Percentiles rank a stretch among this genome's conserved stretches.
phyloP scores from a whole-genome alignment of 2,113 vertebrate genomes.

The Gavia stellata region DNA sequence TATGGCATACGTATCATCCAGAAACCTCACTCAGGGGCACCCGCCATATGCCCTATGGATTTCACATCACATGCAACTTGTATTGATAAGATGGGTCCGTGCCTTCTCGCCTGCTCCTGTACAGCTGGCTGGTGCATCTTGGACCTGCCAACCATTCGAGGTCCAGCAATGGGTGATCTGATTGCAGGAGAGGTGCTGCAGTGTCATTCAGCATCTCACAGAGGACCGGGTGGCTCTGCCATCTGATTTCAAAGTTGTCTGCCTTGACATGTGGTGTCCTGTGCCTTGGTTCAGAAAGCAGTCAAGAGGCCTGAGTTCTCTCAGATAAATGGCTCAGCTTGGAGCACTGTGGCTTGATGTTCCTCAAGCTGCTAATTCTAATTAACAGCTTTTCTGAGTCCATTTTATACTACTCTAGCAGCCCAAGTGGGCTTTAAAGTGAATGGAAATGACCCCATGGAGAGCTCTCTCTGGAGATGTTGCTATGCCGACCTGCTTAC shows the following conservation, averaged over 20 bases:
- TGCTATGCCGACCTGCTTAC: conserved; percentile 50
- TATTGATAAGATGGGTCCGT: not conserved
- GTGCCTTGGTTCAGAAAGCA: not conserved
- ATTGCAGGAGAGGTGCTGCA: not conserved
- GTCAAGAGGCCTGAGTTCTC: not conserved
- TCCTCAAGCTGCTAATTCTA: conserved; percentile 25
- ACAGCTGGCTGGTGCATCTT: not conserved
- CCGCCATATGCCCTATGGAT: not conserved
- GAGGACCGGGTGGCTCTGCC: not conserved
- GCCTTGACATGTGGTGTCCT: not conserved
- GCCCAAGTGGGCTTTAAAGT: conserved; percentile 27
- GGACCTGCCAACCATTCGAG: not conserved
- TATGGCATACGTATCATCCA: not conserved
- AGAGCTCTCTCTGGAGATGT: conserved; percentile 32
- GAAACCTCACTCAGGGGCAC: not conserved
- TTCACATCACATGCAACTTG: not conserved
- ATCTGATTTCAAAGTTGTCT: not conserved
- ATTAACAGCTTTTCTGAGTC: conserved; percentile 35
- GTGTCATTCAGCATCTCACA: not conserved
- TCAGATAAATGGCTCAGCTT: not conserved
- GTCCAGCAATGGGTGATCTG: not conserved
- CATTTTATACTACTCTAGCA: conserved; percentile 23
- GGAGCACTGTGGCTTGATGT: not conserved
- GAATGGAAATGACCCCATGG: conserved; percentile 39
- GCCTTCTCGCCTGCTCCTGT: not conserved